Conservation (phyloP, 2,888 invertebrate species). For the Sphaerophoria rueppellii region DNA sequence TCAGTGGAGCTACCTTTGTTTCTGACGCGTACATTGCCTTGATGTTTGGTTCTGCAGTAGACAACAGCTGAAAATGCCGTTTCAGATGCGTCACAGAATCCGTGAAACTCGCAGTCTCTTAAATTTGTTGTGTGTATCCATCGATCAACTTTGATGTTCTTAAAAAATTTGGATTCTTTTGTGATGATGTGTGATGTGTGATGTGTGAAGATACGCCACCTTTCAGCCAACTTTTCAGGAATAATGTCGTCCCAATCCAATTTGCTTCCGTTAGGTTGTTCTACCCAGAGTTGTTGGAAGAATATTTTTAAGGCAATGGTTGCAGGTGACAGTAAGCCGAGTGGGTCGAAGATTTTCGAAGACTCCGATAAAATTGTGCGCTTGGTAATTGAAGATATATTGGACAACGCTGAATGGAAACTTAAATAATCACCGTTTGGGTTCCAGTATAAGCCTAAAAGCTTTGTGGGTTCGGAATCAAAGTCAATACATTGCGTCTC, state of each 20-base stretch:
- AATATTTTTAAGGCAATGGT: slow-evolving; percentile 3
- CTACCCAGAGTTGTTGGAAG: slow-evolving; percentile 11
- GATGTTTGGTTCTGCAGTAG: slow-evolving; percentile 1
- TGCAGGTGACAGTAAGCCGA: neutral
- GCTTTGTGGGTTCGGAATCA: slow-evolving; percentile 16
- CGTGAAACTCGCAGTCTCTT: slow-evolving; percentile 4
- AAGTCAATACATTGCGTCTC: slow-evolving; percentile 10
- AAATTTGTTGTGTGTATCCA: too few relatives aligned
- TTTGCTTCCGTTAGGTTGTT: neutral
- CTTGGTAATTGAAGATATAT: slow-evolving; percentile 9
- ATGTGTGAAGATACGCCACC: neutral
- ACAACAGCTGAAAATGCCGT: slow-evolving; percentile 9
- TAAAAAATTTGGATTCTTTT: slow-evolving; percentile 12
- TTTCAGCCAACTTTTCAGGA: slow-evolving; percentile 4
- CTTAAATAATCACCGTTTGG: slow-evolving; percentile 13
- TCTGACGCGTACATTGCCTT: slow-evolving; percentile 4
- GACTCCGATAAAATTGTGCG: slow-evolving; percentile 4
- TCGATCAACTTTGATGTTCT: slow-evolving; percentile 7
- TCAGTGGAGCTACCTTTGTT: slow-evolving; percentile 1
- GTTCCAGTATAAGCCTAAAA: slow-evolving; percentile 8
- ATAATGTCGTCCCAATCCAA: too few relatives aligned
- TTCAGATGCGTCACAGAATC: slow-evolving; percentile 5
- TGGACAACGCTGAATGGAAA: neutral
- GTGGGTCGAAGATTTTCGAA: slow-evolving; percentile 14
- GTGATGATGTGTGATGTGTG: too few relatives aligned